Base-by-base conservation (phyloP, 2,113 vertebrate genomes). In the Opisthocomus hoazin region DNA sequence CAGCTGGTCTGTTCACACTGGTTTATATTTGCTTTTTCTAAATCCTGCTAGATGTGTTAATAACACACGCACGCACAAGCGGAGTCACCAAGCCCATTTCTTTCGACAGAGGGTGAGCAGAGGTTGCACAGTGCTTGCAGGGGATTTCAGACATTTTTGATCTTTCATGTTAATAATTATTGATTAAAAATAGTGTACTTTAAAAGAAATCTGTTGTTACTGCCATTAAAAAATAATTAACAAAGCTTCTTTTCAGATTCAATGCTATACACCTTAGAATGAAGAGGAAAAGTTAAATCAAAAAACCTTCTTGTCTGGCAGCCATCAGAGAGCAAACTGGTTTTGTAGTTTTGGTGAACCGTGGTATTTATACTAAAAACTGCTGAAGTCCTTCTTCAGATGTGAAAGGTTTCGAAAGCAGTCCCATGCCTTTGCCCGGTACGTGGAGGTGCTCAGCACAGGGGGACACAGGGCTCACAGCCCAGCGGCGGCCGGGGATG, bases 61-160 rank as follows among this genome's bases (percentile, higher is more conserved):
- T 39, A 56, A 53, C 37, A 5, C 13, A 22, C n/a, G 9, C 37
- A 5, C 13, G 18, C n/a, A 11, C 1, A 3, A 36, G 15, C 0
- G 0, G 51, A 24, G n/a, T 70, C n/a, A 30, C 5, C 3, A 7
- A 13, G 11, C 7, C 4, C 9, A 1, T 34, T 43, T 34, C n/a
- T 66, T 56, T 43, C 0, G 5, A 14, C 66, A 22, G 6, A 36
- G 24, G 37, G 7, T 24, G 39, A 79, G 53, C 53, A 43, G 86
- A 43, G 60, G 46, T 80, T 73, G 12, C 41, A 12, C 29, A 8
- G 65, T 19, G 37, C 58, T 89, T 15, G 39, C 36, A 73, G 46
- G 46, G 46, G 7, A 11, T 66, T 71, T 39, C 34, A 20, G 37
- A 11, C 22, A 2, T 37, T 74, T 60, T 43, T 48, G 36, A 34